Evolutionary conservation across 2,113 vertebrate genomes (phyloP).

Genomic region (Crotalus horridus): DNA sequence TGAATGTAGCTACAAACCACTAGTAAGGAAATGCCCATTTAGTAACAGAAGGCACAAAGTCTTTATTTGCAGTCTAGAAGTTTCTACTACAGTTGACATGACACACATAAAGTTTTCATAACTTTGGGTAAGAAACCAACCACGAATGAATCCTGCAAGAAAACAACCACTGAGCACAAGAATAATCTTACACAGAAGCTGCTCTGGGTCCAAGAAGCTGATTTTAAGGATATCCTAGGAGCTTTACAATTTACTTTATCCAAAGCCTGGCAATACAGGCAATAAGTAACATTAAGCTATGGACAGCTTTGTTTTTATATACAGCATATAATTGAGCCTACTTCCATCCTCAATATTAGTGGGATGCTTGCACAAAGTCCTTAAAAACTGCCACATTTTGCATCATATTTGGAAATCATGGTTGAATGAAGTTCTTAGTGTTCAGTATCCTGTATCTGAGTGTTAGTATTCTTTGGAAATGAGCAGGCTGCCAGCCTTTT

Average conservation of each 20-base stretch:
- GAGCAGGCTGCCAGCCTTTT: not conserved
- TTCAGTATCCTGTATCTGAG: not conserved
- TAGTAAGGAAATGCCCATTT: not conserved
- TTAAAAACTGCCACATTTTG: not conserved
- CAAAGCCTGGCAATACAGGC: not conserved
- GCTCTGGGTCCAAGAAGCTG: not conserved
- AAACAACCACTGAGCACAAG: not conserved
- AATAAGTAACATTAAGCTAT: not conserved
- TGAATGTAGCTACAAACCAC: not conserved
- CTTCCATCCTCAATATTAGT: not conserved
- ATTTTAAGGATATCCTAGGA: not conserved
- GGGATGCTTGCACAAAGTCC: not conserved
- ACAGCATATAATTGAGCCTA: not conserved
- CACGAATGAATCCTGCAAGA: not conserved
- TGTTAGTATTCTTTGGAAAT: not conserved
- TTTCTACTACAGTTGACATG: not conserved
- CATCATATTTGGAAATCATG: not conserved
- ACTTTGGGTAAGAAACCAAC: not conserved
- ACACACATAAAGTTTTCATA: not conserved
- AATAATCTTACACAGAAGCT: not conserved
- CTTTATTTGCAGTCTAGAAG: not conserved
- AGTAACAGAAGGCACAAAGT: not conserved
- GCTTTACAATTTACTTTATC: not conserved
- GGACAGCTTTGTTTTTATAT: not conserved
- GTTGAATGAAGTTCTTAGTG: not conserved